phyloP scores from a whole-genome alignment of 2,797 vertebrate genomes.

The Monodelphis domestica region DNA sequence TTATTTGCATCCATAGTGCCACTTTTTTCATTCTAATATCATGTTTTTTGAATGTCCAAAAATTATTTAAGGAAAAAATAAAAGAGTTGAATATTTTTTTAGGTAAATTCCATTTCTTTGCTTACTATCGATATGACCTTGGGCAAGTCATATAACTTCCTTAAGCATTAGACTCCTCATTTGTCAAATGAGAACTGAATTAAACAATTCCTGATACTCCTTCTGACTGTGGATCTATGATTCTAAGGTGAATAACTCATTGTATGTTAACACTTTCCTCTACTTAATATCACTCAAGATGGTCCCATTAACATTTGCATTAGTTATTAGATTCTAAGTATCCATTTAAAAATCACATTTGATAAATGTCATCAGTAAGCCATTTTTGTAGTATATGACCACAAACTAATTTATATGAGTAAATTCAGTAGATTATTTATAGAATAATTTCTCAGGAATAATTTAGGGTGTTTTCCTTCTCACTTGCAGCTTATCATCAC shows the following conservation, averaged over 20 bases:
- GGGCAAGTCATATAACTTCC: neutral
- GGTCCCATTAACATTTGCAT: conserved; percentile 4
- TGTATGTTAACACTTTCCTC: neutral
- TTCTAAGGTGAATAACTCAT: neutral
- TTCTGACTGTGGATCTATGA: neutral
- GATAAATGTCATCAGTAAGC: neutral
- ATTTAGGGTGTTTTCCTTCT: conserved; percentile 8
- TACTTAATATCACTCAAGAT: neutral
- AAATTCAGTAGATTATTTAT: conserved; percentile 14
- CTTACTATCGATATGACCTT: neutral
- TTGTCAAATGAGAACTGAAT: neutral
- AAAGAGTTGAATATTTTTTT: neutral
- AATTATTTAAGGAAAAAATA: neutral
- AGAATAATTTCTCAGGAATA: neutral
- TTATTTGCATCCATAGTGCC: neutral
- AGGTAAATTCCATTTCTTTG: neutral
- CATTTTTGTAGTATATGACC: neutral
- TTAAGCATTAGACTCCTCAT: neutral
- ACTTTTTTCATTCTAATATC: neutral
- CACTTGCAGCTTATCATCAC: neutral
- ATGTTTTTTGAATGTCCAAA: neutral
- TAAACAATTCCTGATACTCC: neutral
- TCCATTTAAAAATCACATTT: neutral
- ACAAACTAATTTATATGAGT: conserved; percentile 18
- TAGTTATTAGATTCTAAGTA: conserved; percentile 23